Conservation (phyloP, 2,888 invertebrate genomes). For the Machimus rusticus region DNA sequence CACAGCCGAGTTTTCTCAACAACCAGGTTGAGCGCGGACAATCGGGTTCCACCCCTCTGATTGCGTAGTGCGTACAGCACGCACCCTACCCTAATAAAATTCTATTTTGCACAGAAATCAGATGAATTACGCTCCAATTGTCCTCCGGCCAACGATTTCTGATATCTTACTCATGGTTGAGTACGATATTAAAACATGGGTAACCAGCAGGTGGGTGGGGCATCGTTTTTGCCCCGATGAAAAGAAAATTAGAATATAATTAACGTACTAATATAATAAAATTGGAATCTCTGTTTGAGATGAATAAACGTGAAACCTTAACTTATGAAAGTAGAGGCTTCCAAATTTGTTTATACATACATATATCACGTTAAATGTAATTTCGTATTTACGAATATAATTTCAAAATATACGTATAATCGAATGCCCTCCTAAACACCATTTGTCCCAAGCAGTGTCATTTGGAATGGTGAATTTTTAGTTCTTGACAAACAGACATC, state of each 20-base stretch:
- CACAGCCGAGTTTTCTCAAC: neutral
- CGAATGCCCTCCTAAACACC: too few species aligned
- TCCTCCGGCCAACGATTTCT: neutral
- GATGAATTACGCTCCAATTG: conserved; percentile 34
- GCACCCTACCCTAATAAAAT: conserved; percentile 13
- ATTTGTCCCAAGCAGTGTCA: too few species aligned
- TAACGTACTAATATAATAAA: neutral
- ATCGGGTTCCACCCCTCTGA: neutral
- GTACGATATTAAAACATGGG: neutral
- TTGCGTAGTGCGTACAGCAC: neutral
- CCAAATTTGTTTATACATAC: too few species aligned
- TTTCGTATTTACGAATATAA: too few species aligned
- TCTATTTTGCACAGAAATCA: conserved; percentile 24
- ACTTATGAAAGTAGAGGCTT: too few species aligned
- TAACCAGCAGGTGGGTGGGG: neutral
- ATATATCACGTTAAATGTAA: too few species aligned
- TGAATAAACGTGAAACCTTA: neutral
- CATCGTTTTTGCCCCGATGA: neutral
- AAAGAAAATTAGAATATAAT: neutral
- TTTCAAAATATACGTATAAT: too few species aligned
- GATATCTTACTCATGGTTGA: neutral
- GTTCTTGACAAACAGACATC: too few species aligned
- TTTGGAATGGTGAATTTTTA: too few species aligned
- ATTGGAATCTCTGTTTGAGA: neutral
- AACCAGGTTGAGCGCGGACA: neutral